These are phyloP conservation scores for Pangasius krempfi DNA, from an alignment of 2,797 vertebrate species.

Conservation along the genomic window DNA sequence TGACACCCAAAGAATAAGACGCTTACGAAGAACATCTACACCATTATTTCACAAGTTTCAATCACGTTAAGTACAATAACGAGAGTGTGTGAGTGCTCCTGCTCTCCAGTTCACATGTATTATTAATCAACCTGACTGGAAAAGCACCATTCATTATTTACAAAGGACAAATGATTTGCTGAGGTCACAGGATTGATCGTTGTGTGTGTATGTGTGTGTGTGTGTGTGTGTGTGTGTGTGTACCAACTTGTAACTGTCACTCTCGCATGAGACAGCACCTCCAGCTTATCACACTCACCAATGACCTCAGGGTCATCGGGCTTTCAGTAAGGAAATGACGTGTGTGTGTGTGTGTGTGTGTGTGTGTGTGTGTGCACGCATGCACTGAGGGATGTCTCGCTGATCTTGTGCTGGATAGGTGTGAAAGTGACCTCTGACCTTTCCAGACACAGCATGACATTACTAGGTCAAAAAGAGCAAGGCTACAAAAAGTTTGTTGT, in stretches of 20 bases:
- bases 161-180: constrained; percentile 29
- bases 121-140: constrained; percentile 31
- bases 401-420: constrained; percentile 14
- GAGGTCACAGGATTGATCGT: constrained; percentile 16
- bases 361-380: constrained; percentile 55
- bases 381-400: neutral
- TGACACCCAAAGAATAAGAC: neutral
- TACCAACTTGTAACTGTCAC: neutral
- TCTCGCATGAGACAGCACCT: neutral
- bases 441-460: constrained; percentile 10
- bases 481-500: constrained; percentile 21
- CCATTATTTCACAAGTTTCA: neutral
- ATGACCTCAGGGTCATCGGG: neutral
- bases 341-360: neutral
- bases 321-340: neutral
- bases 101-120: neutral
- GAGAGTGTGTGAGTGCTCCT: neutral
- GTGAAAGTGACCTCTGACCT: constrained; percentile 36
- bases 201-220: neutral
- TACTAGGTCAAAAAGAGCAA: constrained; percentile 41
- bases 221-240: neutral
- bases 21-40: neutral
- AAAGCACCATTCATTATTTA: constrained; percentile 47
- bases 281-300: neutral
- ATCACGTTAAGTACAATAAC: neutral